phyloP scores from a whole-genome alignment of 1,140 invertebrate genomes.

The Patella vulgata region DNA sequence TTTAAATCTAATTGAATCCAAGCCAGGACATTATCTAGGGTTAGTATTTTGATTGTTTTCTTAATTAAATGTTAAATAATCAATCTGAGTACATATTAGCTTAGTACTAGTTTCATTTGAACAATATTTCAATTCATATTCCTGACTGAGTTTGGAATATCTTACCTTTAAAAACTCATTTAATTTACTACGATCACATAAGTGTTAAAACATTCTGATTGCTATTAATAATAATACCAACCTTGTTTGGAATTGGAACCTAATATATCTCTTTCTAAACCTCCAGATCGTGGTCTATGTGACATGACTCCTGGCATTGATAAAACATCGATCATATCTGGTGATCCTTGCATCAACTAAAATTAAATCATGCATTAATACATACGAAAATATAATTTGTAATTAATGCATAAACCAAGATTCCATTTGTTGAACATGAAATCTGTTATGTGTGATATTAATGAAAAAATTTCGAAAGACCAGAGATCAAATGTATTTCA shows the following conservation, averaged over 20 bases:
- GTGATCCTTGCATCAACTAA: constrained; percentile 58
- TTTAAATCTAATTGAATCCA: too few species aligned
- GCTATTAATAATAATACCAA: too few species aligned
- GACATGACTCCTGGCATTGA: constrained; percentile 45
- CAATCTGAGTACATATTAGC: not conserved
- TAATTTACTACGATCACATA: too few species aligned
- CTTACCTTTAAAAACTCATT: too few species aligned
- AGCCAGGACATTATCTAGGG: too few species aligned
- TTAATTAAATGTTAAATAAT: too few species aligned
- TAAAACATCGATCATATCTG: constrained; percentile 60
- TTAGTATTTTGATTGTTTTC: too few species aligned
- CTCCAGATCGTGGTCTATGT: constrained; percentile 29
- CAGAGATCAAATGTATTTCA: not conserved
- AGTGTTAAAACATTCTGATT: too few species aligned
- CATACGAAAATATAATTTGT: not conserved
- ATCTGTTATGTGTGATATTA: too few species aligned
- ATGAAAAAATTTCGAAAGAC: not conserved
- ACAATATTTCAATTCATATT: not conserved
- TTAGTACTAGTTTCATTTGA: not conserved
- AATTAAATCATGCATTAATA: constrained; percentile 6
- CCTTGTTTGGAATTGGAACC: too few species aligned
- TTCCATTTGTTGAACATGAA: too few species aligned
- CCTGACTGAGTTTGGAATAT: not conserved
- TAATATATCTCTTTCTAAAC: constrained; percentile 30
- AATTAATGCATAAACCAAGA: not conserved